phyloP scores from a whole-genome alignment of 2,888 invertebrate species.

The Thymelicus sylvestris region DNA sequence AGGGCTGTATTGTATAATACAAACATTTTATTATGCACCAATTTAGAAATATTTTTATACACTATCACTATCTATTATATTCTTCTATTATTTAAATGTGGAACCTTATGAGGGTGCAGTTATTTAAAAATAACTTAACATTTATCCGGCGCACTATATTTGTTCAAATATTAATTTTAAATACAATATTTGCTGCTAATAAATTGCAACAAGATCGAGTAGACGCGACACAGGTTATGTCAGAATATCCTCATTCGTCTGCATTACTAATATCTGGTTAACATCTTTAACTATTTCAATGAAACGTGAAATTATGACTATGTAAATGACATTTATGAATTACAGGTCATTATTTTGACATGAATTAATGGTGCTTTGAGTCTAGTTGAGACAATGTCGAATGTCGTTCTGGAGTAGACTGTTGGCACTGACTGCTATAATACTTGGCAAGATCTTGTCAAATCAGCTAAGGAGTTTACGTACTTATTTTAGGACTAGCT shows the following conservation, averaged over 20 bases:
- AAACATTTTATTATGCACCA: too few relatives aligned
- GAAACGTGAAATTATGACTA: conserved; percentile 35
- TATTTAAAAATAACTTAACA: too few relatives aligned
- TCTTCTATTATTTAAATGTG: too few relatives aligned
- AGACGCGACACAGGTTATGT: conserved; percentile 16
- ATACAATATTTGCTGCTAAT: background rate
- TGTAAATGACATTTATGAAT: conserved; percentile 32
- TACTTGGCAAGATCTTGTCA: conserved; percentile 18
- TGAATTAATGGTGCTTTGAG: conserved; percentile 25
- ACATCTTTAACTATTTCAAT: conserved; percentile 31
- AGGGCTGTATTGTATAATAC: too few relatives aligned
- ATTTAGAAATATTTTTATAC: too few relatives aligned
- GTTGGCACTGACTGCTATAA: conserved; percentile 13
- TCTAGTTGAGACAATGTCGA: conserved; percentile 19
- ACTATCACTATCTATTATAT: too few relatives aligned
- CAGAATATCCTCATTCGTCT: background rate
- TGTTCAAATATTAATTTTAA: too few relatives aligned
- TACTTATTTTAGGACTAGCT: background rate
- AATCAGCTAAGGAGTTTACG: background rate
- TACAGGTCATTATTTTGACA: conserved; percentile 32
- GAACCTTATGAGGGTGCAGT: too few relatives aligned
- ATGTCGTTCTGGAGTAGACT: conserved; percentile 12
- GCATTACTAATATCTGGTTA: conserved; percentile 20
- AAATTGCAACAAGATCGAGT: background rate
- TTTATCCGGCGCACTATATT: too few relatives aligned